Percentiles rank a stretch among this genome's conserved stretches.
phyloP scores from a whole-genome alignment of 2,797 vertebrate species.

The Manis crassicaudata region DNA sequence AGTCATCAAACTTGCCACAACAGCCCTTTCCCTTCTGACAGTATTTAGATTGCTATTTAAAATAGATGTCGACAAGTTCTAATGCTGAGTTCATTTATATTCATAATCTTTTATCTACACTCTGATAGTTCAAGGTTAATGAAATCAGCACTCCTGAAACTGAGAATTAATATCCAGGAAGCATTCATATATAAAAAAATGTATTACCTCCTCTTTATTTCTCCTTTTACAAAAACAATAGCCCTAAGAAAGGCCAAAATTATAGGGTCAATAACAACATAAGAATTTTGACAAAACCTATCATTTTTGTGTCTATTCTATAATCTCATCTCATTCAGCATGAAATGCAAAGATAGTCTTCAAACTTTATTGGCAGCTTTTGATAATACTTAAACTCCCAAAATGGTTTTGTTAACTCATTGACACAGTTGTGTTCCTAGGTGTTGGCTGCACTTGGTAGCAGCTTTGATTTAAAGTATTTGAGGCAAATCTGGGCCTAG shows the following conservation, averaged over 20 bases:
- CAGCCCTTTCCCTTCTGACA: not conserved
- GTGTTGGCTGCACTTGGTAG: not conserved
- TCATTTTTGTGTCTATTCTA: not conserved
- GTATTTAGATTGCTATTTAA: constrained; percentile 21
- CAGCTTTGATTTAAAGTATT: not conserved
- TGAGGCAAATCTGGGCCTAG: not conserved
- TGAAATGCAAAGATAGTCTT: not conserved
- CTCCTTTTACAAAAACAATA: constrained; percentile 30
- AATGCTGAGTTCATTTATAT: constrained; percentile 45
- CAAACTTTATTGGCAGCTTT: not conserved
- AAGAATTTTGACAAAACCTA: not conserved
- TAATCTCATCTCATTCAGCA: not conserved
- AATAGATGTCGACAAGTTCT: constrained; percentile 4
- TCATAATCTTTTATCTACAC: constrained; percentile 28
- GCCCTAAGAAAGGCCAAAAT: constrained; percentile 2
- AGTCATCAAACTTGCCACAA: not conserved
- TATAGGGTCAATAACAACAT: not conserved
- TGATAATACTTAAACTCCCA: not conserved
- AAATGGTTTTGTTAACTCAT: not conserved
- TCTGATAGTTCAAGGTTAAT: constrained; percentile 66
- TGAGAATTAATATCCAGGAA: constrained; percentile 45
- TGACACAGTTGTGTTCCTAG: not conserved
- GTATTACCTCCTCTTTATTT: not conserved
- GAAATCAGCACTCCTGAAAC: constrained; percentile 42
- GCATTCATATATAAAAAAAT: not conserved